Conservation (phyloP, 2,888 invertebrate species). For the Baccha elongata region DNA sequence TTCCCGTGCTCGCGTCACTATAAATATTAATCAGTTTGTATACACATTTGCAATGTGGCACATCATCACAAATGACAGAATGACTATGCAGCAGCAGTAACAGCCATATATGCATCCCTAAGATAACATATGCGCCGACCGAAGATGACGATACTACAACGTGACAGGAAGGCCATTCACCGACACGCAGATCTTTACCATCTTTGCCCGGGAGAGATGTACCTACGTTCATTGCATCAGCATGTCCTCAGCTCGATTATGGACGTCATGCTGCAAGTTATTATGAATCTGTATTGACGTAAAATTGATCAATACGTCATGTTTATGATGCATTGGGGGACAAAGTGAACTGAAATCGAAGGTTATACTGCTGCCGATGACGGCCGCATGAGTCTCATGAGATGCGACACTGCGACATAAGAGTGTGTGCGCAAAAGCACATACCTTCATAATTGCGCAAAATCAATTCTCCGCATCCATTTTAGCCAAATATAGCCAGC, state of each 20-base stretch:
- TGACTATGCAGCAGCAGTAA: conserved; percentile 57
- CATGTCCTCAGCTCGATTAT: conserved; percentile 27
- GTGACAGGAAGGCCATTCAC: conserved; percentile 9
- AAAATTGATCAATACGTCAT: conserved; percentile 73
- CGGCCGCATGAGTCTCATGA: conserved; percentile 24
- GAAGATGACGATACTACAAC: background rate
- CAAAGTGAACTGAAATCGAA: conserved; percentile 50
- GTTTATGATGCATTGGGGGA: conserved; percentile 52
- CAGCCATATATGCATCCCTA: conserved; percentile 56
- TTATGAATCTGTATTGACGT: conserved; percentile 72
- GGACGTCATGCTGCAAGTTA: conserved; percentile 43
- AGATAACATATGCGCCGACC: conserved; percentile 52
- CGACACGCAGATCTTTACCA: conserved; percentile 11
- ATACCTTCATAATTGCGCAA: conserved; percentile 66
- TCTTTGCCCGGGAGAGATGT: conserved; percentile 5
- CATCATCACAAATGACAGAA: conserved; percentile 60
- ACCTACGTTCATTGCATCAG: background rate
- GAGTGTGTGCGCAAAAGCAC: conserved; percentile 45
- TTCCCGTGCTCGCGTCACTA: conserved; percentile 66
- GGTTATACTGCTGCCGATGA: conserved; percentile 45
- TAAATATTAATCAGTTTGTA: conserved; percentile 74
- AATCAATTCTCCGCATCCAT: conserved; percentile 58
- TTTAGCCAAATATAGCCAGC: conserved; percentile 65
- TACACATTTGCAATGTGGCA: conserved; percentile 61
- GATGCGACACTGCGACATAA: conserved; percentile 44